Evolutionary conservation across 2,888 invertebrate genomes (phyloP), one percentile per base, ranked within the genome.

Genomic region (Rugalucina vietnamica): DNA sequence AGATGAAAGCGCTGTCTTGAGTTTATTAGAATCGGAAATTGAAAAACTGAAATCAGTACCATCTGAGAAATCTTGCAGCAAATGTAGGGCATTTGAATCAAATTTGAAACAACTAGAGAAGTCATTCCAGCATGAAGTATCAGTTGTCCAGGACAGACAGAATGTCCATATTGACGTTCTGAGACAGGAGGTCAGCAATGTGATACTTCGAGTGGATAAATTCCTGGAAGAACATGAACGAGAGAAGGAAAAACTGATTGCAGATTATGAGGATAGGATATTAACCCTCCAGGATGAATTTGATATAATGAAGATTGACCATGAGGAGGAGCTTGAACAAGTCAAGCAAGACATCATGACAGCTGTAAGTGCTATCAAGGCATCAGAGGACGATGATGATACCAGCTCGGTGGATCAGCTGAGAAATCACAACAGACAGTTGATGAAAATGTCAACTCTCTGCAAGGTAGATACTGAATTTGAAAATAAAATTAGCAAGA

Each of bases 311-410:
- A 94, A 94, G 76, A 93, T 94, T 5, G 95, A 95, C 81, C 91
- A 95, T 77, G 93, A 93, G 5, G 93, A 92, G 18, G 92, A 95
- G 79, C 90, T 94, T 49, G 95, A 95, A 76, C 91, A 93, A 71
- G 91, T 92, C 29, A 90, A 92, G 79, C 93, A 95, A 76, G 95
- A 95, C 76, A 95, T 95, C 39, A 91, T 95, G 87, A 96, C 96
- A 37, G 93, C 93, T 18, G 92, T 93, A 10, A 91, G 92, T 86
- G 93, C 93, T 36, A 93, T 93, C 80, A 88, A 89, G 74, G 93
- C 92, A 29, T 92, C 91, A 74, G 93, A 93, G 74, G 91, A 92
- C 49, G 89, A 91, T 8, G 93, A 92, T 82, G 88, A 85, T 3
- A 89, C 91, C 49, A 89, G 88, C 69, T 84, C 86, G 10, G 88